Percentiles rank a stretch among this genome's conserved stretches.
Conservation (phyloP, 2,113 vertebrate species). For the pig (Sus scrofa) region DNA sequence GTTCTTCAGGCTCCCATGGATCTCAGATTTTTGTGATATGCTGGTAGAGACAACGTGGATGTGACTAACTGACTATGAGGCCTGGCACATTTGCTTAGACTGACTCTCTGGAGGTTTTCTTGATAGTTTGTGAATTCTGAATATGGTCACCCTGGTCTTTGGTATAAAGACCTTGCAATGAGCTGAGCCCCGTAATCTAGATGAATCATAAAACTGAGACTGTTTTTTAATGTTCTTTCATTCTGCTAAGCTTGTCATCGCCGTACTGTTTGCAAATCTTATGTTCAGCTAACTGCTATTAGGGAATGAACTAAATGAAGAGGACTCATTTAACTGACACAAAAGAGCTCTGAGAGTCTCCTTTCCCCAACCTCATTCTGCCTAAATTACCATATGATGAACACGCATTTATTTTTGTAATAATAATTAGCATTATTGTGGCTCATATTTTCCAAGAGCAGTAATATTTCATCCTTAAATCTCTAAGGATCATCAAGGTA, state of each 20-base stretch:
- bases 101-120: not conserved
- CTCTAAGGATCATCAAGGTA: conserved; percentile 67
- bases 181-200: not conserved
- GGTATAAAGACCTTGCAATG: not conserved
- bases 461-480: conserved; percentile 71
- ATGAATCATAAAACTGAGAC: not conserved
- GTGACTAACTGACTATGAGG: not conserved
- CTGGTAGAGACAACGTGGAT: not conserved
- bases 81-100: not conserved
- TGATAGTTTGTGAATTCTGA: not conserved
- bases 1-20: not conserved
- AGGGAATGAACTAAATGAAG: conserved; percentile 6
- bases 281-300: conserved; percentile 29
- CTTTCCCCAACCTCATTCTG: conserved; percentile 78
- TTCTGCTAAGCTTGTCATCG: not conserved
- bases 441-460: conserved; percentile 72
- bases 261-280: conserved; percentile 34
- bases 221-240: not conserved
- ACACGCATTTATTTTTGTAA: conserved; percentile 79
- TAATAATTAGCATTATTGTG: conserved; percentile 79
- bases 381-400: conserved; percentile 73
- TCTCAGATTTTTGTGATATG: not conserved
- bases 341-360: conserved; percentile 79
- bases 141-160: not conserved
- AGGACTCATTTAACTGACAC: conserved; percentile 67